These are phyloP conservation scores for Campylorhamphus procurvoides DNA, from an alignment of 2,113 vertebrate genomes.

Conservation along the genomic window DNA sequence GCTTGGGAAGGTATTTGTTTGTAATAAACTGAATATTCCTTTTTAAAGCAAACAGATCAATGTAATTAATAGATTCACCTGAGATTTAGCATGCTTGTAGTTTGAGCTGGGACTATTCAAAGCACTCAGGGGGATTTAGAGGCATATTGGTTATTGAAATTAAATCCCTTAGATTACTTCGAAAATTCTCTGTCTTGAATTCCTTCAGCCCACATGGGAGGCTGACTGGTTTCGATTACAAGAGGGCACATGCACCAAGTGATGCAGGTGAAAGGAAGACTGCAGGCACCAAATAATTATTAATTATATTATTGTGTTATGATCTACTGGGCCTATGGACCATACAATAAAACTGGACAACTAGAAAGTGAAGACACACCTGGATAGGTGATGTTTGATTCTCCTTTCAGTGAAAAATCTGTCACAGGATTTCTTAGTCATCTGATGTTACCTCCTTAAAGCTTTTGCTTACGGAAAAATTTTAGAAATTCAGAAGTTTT, in stretches of 20 bases:
- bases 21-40: background rate
- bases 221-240: background rate
- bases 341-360: background rate
- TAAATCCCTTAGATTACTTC: constrained; percentile 20
- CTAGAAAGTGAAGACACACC: background rate
- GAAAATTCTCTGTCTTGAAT: constrained; percentile 1
- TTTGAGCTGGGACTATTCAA: background rate
- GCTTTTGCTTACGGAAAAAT: background rate
- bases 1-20: background rate
- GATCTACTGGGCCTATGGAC: background rate
- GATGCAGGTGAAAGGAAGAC: background rate
- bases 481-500: background rate
- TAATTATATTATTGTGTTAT: background rate
- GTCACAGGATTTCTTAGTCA: background rate
- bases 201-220: background rate
- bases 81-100: background rate
- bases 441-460: background rate
- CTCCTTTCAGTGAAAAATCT: background rate
- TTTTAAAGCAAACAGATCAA: background rate
- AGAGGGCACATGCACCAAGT: background rate
- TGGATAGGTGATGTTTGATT: background rate
- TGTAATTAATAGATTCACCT: constrained; percentile 33
- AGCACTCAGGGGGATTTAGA: background rate
- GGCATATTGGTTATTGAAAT: constrained; percentile 35
- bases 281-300: background rate